These are phyloP conservation scores for Geodia barretti DNA, from an alignment of 37 sponge, comb jelly and placozoan species.

Conservation along the genomic window DNA sequence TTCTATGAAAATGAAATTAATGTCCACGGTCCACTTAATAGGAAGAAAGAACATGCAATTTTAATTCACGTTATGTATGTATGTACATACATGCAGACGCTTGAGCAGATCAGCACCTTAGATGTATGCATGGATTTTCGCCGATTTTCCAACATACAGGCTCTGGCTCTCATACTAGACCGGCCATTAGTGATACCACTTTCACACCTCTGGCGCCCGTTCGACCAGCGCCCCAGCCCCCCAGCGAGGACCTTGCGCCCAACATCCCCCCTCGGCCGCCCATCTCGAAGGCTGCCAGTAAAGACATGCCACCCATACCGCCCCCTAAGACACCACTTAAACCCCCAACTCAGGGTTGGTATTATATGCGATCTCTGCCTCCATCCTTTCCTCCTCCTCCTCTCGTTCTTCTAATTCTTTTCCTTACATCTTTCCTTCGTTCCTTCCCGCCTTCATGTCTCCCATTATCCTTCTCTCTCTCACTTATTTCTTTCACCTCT, in stretches of 20 bases:
- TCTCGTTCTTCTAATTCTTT: not conserved
- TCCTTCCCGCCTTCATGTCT: not conserved
- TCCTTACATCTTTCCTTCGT: not conserved
- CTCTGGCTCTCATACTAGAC: conserved; percentile 19
- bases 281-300: conserved; percentile 23
- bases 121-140: no score
- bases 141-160: not conserved
- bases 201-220: conserved; percentile 52
- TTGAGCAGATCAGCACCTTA: no score
- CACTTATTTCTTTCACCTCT: not conserved
- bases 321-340: conserved; percentile 52
- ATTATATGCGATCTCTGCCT: not conserved
- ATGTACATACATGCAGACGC: no score
- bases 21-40: no score
- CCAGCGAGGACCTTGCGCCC: conserved; percentile 20
- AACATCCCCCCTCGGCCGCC: conserved; percentile 62
- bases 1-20: no score
- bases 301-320: conserved; percentile 3
- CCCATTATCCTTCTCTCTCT: not conserved
- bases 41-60: no score
- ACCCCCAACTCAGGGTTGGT: conserved; percentile 45
- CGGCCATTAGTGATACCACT: conserved; percentile 26
- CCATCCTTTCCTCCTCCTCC: not conserved
- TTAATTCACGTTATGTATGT: no score
- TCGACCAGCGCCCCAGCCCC: conserved; percentile 59